These are phyloP conservation scores for Tiliacea aurago DNA, from an alignment of 2,888 invertebrate genomes.

Conservation along the genomic window DNA sequence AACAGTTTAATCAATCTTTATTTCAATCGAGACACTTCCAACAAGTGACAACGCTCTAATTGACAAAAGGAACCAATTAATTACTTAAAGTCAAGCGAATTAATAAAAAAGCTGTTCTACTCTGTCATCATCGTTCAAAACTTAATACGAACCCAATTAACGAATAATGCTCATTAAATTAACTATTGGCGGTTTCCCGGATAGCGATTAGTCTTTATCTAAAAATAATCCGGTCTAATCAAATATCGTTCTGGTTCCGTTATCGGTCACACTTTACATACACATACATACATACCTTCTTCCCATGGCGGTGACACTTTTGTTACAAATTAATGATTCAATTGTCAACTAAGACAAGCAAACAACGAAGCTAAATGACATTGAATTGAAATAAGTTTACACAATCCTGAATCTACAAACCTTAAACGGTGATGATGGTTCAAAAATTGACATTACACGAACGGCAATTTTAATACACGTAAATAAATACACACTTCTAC, in stretches of 20 bases:
- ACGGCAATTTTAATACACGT: no score
- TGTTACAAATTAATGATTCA: background rate
- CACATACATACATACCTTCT: no score
- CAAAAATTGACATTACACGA: no score
- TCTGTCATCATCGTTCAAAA: background rate
- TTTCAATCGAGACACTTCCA: background rate
- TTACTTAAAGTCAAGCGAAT: constrained; percentile 3
- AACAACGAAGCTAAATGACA: background rate
- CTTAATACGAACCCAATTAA: background rate
- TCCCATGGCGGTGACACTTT: background rate
- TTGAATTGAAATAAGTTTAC: background rate
- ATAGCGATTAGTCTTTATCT: background rate
- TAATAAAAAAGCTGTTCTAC: constrained; percentile 2
- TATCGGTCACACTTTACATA: background rate
- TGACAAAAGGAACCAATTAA: constrained; percentile 18
- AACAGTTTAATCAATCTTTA: background rate
- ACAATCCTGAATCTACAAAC: no score
- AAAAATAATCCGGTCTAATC: constrained; percentile 7
- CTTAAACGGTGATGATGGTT: no score
- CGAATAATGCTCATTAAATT: constrained; percentile 5
- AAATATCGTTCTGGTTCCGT: background rate
- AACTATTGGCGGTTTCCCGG: background rate
- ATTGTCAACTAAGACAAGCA: background rate
- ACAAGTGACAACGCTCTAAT: background rate
- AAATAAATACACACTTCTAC: no score